Percentiles rank a stretch among this genome's conserved stretches.
Conservation (phyloP, 2,888 invertebrate genomes). For the Anthophora plumipes region DNA sequence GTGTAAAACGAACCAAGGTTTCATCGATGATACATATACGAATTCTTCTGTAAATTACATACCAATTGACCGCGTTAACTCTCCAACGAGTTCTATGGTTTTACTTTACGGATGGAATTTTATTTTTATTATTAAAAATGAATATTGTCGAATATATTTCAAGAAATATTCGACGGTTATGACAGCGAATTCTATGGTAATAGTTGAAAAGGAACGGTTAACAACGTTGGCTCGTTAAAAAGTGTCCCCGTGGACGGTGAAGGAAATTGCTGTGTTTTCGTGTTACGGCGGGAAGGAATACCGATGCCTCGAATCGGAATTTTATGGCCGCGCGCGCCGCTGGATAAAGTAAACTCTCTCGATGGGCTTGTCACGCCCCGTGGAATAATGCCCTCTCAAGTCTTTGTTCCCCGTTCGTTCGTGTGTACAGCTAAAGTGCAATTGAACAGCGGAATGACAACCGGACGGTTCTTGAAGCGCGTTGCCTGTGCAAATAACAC, state of each 20-base stretch:
- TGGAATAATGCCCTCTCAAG: constrained; percentile 35
- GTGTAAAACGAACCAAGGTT: constrained; percentile 17
- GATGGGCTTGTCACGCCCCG: constrained; percentile 43
- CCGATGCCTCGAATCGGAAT: constrained; percentile 8
- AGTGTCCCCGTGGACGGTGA: constrained; percentile 4
- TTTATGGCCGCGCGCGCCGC: constrained; percentile 5
- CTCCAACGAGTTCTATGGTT: too few relatives aligned
- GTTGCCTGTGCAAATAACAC: constrained; percentile 42
- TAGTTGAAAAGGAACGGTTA: neutral
- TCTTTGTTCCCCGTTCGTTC: constrained; percentile 51
- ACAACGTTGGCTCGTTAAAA: constrained; percentile 22
- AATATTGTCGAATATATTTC: too few relatives aligned
- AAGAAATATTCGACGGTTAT: too few relatives aligned
- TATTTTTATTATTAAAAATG: too few relatives aligned
- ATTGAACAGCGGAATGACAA: constrained; percentile 35
- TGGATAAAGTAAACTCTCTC: constrained; percentile 38
- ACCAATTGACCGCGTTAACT: too few relatives aligned
- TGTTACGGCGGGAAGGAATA: neutral
- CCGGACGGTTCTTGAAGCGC: constrained; percentile 31
- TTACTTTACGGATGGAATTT: too few relatives aligned
- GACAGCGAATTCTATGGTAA: neutral
- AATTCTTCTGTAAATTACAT: too few relatives aligned
- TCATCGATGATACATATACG: too few relatives aligned
- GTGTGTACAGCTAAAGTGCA: constrained; percentile 35
- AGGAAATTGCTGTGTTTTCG: constrained; percentile 18